Evolutionary conservation across 1,140 invertebrate species (phyloP).

Genomic region (Mycetomoellerius zeteki): DNA sequence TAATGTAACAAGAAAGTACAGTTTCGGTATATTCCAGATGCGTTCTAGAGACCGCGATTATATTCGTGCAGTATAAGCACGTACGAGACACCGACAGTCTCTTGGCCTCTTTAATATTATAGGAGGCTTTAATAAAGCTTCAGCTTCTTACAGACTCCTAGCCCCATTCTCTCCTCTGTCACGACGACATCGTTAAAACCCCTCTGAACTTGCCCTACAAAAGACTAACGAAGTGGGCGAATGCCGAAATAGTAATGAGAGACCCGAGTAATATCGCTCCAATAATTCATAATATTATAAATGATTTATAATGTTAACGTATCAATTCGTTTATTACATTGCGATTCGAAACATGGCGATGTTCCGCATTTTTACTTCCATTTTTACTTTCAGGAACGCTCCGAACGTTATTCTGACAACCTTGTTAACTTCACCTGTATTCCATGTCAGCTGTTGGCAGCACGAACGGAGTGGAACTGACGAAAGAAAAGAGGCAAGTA

Average conservation of each 20-base stretch:
- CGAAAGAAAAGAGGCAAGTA: constrained; percentile 28
- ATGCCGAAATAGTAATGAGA: constrained; percentile 55
- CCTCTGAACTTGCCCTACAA: constrained; percentile 51
- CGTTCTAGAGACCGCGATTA: background rate
- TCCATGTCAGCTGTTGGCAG: constrained; percentile 51
- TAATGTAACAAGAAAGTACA: constrained; percentile 27
- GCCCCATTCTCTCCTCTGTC: constrained; percentile 42
- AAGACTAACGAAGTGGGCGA: constrained; percentile 33
- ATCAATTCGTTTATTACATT: constrained; percentile 60
- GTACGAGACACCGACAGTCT: constrained; percentile 36
- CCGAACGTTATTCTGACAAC: constrained; percentile 64
- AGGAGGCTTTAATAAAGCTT: constrained; percentile 76
- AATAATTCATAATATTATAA: constrained; percentile 68
- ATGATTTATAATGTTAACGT: constrained; percentile 53
- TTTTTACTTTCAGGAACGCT: constrained; percentile 1
- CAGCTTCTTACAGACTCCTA: constrained; percentile 66
- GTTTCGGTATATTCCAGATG: constrained; percentile 29
- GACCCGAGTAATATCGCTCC: constrained; percentile 8
- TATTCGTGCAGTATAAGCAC: constrained; percentile 42
- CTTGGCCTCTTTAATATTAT: constrained; percentile 77
- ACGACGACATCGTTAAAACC: constrained; percentile 61
- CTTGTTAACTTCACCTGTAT: constrained; percentile 71
- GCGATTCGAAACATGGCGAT: constrained; percentile 55
- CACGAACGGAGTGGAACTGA: constrained; percentile 50
- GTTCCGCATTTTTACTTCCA: constrained; percentile 58